These are phyloP conservation scores for Tapirus terrestris DNA, from an alignment of 2,113 vertebrate species.

Conservation along the genomic window DNA sequence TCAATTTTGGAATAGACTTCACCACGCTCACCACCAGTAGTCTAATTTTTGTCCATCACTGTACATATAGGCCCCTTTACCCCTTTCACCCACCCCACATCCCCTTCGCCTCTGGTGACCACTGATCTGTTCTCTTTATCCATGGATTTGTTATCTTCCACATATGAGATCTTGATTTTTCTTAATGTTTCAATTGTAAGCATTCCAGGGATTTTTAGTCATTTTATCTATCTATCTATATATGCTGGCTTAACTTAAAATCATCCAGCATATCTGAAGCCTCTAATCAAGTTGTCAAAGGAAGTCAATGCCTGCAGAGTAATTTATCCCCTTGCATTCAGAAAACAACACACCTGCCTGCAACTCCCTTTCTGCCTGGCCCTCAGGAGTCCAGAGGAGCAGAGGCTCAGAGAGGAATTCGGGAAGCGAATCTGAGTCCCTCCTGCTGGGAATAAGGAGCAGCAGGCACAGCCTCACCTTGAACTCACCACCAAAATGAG, in stretches of 20 bases:
- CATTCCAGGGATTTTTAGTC: background rate
- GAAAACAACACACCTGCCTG: background rate
- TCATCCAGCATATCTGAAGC: background rate
- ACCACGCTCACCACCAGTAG: too few relatives aligned
- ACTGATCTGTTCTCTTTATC: too few relatives aligned
- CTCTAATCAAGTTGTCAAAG: background rate
- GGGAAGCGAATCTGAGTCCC: too few relatives aligned
- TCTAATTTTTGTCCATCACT: too few relatives aligned
- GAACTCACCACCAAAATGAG: fast-evolving
- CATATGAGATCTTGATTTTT: background rate
- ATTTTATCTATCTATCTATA: background rate
- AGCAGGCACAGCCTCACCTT: fast-evolving
- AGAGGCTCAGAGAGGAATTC: fast-evolving
- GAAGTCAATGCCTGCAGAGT: background rate
- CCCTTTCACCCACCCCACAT: too few relatives aligned
- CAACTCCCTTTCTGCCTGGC: background rate
- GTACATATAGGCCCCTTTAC: too few relatives aligned
- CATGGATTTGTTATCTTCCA: too few relatives aligned
- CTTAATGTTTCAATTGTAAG: background rate
- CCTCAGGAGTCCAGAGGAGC: too few relatives aligned
- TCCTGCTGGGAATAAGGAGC: background rate
- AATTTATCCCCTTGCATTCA: background rate
- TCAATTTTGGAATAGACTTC: too few relatives aligned
- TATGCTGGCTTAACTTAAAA: background rate
- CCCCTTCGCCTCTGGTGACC: too few relatives aligned